These are phyloP conservation scores for Physella acuta DNA, from an alignment of 1,140 invertebrate genomes.

Conservation along the genomic window DNA sequence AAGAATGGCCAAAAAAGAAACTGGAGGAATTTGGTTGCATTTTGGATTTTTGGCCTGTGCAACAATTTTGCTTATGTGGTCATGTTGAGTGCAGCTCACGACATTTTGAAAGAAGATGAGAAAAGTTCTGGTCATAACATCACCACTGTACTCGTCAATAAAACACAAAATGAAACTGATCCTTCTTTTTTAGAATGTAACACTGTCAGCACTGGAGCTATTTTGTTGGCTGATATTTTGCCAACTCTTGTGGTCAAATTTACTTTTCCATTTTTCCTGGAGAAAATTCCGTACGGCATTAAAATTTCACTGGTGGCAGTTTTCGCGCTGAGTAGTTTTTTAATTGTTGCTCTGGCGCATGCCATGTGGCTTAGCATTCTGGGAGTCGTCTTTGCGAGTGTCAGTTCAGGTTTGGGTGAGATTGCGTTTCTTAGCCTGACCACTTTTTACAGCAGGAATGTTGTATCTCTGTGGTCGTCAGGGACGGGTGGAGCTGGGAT, in stretches of 20 bases:
- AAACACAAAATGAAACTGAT: conserved; percentile 5
- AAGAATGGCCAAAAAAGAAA: neutral
- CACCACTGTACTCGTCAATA: neutral
- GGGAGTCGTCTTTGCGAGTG: conserved; percentile 75
- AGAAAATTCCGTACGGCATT: conserved; percentile 44
- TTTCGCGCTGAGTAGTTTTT: conserved; percentile 38
- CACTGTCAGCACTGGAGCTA: conserved; percentile 60
- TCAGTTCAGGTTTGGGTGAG: conserved; percentile 80
- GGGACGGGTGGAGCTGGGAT: conserved; percentile 80
- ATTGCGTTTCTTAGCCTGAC: conserved; percentile 76
- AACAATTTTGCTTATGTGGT: conserved; percentile 90
- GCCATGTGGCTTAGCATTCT: conserved; percentile 42
- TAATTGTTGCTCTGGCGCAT: conserved; percentile 38
- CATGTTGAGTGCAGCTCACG: conserved; percentile 83
- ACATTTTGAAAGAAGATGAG: conserved; percentile 67
- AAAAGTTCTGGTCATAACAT: neutral
- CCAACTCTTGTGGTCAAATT: conserved; percentile 76
- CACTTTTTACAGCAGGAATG: conserved; percentile 73
- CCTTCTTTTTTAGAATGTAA: conserved; percentile 27
- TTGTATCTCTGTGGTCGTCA: conserved; percentile 81
- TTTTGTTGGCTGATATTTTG: conserved; percentile 80
- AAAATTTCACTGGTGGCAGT: conserved; percentile 31
- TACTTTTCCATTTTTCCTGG: conserved; percentile 71
- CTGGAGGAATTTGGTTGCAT: neutral
- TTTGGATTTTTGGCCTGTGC: conserved; percentile 77